These are phyloP conservation scores for Neoitamus cyanurus DNA, from an alignment of 2,888 invertebrate genomes.

Conservation along the genomic window DNA sequence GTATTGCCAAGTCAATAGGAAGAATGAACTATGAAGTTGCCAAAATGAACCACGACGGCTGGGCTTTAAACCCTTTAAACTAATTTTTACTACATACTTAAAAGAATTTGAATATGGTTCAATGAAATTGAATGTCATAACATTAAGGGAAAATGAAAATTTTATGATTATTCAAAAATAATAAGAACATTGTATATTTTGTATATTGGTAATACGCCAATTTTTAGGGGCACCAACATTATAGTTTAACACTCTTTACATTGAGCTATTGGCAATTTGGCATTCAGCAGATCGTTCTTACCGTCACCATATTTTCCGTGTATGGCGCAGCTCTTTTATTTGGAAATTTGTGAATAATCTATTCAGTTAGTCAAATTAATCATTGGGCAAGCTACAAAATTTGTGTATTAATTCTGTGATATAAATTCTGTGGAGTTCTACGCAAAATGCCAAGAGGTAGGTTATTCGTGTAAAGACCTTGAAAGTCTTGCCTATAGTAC, in stretches of 20 bases:
- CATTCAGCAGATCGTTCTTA: background rate
- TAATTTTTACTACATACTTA: background rate
- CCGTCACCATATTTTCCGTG: conserved; percentile 10
- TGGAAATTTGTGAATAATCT: background rate
- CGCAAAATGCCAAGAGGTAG: conserved; percentile 19
- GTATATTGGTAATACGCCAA: background rate
- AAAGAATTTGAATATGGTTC: background rate
- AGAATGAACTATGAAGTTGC: too few species aligned
- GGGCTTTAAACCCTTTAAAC: too few species aligned
- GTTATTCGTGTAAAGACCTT: background rate
- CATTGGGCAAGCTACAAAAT: background rate
- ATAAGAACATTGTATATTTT: too few species aligned
- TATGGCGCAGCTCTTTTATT: background rate
- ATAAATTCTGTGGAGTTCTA: background rate
- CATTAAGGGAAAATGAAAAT: too few species aligned
- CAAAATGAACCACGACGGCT: too few species aligned
- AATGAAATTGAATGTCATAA: too few species aligned
- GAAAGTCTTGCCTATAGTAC: background rate
- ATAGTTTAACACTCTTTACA: background rate
- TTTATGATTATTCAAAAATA: too few species aligned
- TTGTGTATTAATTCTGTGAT: background rate
- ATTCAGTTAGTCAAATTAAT: background rate
- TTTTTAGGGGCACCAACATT: background rate
- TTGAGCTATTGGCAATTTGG: conserved; percentile 4
- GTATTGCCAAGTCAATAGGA: background rate